Evolutionary conservation across 2,888 invertebrate genomes (phyloP).

Genomic region (Scotopteryx bipunctaria): DNA sequence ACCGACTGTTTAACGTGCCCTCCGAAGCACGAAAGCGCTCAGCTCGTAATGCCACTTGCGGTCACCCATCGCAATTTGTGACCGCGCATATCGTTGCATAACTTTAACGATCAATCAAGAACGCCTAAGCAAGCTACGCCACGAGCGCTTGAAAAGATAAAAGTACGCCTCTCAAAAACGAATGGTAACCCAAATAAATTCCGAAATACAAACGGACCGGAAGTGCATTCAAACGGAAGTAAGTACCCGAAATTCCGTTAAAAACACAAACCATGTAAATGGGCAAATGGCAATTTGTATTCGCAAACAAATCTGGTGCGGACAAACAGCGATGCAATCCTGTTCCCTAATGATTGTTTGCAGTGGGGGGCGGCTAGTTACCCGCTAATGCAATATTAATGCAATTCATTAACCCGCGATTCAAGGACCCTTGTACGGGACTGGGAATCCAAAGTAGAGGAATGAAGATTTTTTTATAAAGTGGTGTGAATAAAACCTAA

Average conservation of each 20-base stretch:
- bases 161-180: neutral
- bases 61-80: no score
- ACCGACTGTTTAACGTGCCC: no score
- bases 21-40: no score
- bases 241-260: conserved; percentile 20
- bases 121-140: no score
- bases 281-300: conserved; percentile 69
- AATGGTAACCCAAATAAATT: neutral
- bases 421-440: conserved; percentile 54
- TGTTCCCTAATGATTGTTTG: conserved; percentile 79
- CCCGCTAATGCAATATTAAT: conserved; percentile 83
- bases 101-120: no score
- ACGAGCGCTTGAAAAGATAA: no score
- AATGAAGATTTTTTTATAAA: no score
- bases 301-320: conserved; percentile 74
- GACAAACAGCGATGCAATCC: conserved; percentile 64
- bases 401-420: conserved; percentile 82
- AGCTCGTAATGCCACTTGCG: no score
- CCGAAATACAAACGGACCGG: neutral
- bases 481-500: no score
- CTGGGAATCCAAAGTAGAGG: neutral
- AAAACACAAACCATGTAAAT: conserved; percentile 45
- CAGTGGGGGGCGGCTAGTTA: conserved; percentile 70
- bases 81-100: no score
- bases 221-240: neutral